phyloP scores from a whole-genome alignment of 2,888 invertebrate genomes.

The Coecobrya sp. region DNA sequence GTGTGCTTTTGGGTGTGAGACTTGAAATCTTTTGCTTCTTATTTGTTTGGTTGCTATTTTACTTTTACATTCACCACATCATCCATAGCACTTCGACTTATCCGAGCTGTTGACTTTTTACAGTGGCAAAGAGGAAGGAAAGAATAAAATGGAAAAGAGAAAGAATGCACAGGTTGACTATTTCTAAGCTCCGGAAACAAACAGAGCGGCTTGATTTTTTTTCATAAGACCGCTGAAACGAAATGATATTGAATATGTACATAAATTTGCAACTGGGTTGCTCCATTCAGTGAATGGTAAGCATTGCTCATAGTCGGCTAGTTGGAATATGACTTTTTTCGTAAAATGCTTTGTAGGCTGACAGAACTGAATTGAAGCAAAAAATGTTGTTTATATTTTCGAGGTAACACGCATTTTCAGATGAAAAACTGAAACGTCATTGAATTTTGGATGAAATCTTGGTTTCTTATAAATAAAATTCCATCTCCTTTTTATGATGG shows the following conservation, averaged over 20 bases:
- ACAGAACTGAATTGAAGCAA: not conserved
- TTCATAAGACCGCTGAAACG: slow-evolving; percentile 16
- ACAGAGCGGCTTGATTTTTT: not conserved
- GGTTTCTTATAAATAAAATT: not conserved
- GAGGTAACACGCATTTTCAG: slow-evolving; percentile 12
- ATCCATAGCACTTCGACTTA: slow-evolving; percentile 25
- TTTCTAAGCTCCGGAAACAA: not conserved
- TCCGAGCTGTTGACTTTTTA: slow-evolving; percentile 5
- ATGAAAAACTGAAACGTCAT: not conserved
- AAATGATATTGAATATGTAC: slow-evolving; percentile 53
- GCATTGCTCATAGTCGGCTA: not conserved
- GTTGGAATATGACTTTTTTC: slow-evolving; percentile 6
- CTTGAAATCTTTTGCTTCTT: not conserved
- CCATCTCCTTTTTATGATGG: no score
- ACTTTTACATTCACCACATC: not conserved
- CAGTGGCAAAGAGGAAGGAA: slow-evolving; percentile 17
- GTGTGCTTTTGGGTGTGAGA: not conserved
- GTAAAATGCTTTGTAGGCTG: not conserved
- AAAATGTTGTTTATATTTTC: slow-evolving; percentile 22
- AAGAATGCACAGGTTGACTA: not conserved
- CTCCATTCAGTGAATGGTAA: slow-evolving; percentile 6
- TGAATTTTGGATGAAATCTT: not conserved
- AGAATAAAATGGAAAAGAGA: not conserved
- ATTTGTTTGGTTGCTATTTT: slow-evolving; percentile 16
- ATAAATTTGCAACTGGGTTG: slow-evolving; percentile 47